A percentile compares a stretch with the other conserved stretches of the same genome.
Evolutionary conservation across 2,797 vertebrate species (phyloP).

Genomic region (Syndactyla subalaris): DNA sequence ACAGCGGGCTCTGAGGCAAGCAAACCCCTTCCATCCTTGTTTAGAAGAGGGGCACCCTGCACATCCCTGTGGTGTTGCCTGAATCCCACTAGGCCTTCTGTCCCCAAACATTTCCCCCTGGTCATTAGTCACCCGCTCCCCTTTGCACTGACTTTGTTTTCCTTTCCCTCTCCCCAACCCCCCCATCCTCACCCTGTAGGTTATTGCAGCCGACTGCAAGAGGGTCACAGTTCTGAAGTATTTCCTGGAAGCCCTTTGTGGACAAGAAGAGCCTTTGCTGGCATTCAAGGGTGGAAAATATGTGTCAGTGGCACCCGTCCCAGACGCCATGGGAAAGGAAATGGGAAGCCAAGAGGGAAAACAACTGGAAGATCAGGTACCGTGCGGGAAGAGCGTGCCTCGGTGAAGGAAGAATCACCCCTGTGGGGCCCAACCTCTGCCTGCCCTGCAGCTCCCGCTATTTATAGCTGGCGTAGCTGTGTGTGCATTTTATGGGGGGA

Average conservation of each 20-base stretch:
- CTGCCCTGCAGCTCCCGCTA: conserved; percentile 70
- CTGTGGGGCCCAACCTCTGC: conserved; percentile 66
- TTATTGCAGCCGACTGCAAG: conserved; percentile 89
- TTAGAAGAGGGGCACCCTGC: neutral
- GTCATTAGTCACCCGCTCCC: conserved; percentile 14
- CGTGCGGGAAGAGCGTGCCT: conserved; percentile 73
- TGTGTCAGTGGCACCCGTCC: conserved; percentile 93
- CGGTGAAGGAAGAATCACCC: conserved; percentile 70
- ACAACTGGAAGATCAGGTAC: conserved; percentile 99
- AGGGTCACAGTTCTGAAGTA: conserved; percentile 95
- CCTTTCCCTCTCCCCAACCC: conserved; percentile 75
- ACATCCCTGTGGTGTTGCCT: neutral
- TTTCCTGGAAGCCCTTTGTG: conserved; percentile 94
- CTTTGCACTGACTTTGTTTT: conserved; percentile 73
- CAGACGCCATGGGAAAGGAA: conserved; percentile 99
- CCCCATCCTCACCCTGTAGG: conserved; percentile 75
- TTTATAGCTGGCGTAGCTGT: conserved; percentile 71
- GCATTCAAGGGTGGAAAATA: conserved; percentile 99
- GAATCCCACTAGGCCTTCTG: neutral
- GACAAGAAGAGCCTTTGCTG: conserved; percentile 95
- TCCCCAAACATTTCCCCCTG: neutral
- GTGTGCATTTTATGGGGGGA: conserved; percentile 56
- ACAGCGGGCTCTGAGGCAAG: accelerated
- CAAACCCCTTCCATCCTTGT: neutral
- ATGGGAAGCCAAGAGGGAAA: conserved; percentile 95